phyloP scores from a whole-genome alignment of 2,797 vertebrate genomes.

The Parotocinclus haroldoi region DNA sequence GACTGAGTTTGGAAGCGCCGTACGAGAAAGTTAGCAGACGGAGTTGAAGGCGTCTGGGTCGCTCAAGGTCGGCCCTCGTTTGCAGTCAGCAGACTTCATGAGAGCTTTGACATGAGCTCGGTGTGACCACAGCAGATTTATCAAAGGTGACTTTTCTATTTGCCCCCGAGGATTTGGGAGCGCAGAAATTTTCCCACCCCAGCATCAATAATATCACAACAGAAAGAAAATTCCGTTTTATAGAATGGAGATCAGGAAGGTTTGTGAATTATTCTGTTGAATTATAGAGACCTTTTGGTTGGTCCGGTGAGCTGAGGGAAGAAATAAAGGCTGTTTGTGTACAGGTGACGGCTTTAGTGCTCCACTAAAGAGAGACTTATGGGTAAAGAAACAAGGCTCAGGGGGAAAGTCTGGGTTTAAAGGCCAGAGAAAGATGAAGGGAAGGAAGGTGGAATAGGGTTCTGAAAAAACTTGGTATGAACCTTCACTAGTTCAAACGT shows the following conservation, averaged over 20 bases:
- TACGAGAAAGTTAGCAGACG: background rate
- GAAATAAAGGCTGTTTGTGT: conserved; percentile 22
- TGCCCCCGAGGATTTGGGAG: background rate
- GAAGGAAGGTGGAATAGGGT: conserved; percentile 4
- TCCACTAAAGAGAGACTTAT: conserved; percentile 32
- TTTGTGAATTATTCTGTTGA: conserved; percentile 43
- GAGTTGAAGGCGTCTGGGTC: background rate
- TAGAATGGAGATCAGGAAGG: conserved; percentile 36
- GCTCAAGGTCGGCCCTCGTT: conserved; percentile 8
- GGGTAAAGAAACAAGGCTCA: conserved; percentile 30
- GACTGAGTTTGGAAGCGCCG: too few species aligned
- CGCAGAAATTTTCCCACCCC: conserved; percentile 24
- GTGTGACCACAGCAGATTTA: conserved; percentile 23
- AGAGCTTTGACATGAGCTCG: conserved; percentile 22
- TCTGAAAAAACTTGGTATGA: background rate
- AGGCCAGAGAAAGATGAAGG: conserved; percentile 24
- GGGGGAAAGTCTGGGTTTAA: conserved; percentile 17
- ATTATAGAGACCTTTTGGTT: conserved; percentile 37
- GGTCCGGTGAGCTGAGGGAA: conserved; percentile 8
- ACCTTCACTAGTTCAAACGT: conserved; percentile 5
- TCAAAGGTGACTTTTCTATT: conserved; percentile 8
- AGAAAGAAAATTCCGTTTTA: conserved; percentile 25
- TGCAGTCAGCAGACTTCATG: conserved; percentile 22
- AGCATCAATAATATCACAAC: conserved; percentile 32
- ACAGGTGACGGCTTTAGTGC: conserved; percentile 22